A percentile compares a stretch with the other conserved stretches of the same genome.
Evolutionary conservation across 2,797 vertebrate species (phyloP).

Genomic region (Sandelia bainsii): DNA sequence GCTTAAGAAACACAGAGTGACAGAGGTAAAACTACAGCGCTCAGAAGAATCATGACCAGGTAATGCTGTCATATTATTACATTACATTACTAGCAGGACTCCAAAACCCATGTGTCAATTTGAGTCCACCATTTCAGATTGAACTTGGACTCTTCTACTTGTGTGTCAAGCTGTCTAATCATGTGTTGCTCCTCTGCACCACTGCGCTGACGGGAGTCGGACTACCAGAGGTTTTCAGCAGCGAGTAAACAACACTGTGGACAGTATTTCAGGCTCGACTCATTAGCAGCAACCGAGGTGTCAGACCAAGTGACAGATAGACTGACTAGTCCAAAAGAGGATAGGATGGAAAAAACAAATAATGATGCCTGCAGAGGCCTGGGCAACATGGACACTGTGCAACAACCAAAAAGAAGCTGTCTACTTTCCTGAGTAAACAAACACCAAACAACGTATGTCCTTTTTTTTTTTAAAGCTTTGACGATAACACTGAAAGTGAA

Average conservation of each 20-base stretch:
- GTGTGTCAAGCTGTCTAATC: conserved; percentile 35
- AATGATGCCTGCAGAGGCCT: conserved; percentile 10
- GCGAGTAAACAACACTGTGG: conserved; percentile 37
- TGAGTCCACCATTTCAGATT: conserved; percentile 19
- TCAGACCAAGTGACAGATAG: conserved; percentile 46
- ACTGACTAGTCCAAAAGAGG: conserved; percentile 31
- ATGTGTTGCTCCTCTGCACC: conserved; percentile 25
- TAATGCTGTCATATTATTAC: conserved; percentile 13
- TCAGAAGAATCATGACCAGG: not conserved
- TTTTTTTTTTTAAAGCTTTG: conserved; percentile 15
- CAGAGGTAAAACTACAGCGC: not conserved
- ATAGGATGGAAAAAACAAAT: not conserved
- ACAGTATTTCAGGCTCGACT: conserved; percentile 42
- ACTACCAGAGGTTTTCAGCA: conserved; percentile 28
- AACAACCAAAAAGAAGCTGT: conserved; percentile 6
- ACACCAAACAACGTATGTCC: not conserved
- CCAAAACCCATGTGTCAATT: conserved; percentile 13
- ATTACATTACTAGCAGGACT: conserved; percentile 2
- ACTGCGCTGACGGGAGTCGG: conserved; percentile 4
- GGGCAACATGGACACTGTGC: conserved; percentile 16
- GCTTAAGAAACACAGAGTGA: not conserved
- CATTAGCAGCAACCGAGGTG: conserved; percentile 55
- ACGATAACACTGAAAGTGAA: not conserved
- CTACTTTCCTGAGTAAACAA: conserved; percentile 3
- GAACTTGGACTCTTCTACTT: conserved; percentile 1